Percentiles rank a stretch among this genome's conserved stretches.
phyloP scores from a whole-genome alignment of 2,113 vertebrate species.

The Oncorhynchus keta region DNA sequence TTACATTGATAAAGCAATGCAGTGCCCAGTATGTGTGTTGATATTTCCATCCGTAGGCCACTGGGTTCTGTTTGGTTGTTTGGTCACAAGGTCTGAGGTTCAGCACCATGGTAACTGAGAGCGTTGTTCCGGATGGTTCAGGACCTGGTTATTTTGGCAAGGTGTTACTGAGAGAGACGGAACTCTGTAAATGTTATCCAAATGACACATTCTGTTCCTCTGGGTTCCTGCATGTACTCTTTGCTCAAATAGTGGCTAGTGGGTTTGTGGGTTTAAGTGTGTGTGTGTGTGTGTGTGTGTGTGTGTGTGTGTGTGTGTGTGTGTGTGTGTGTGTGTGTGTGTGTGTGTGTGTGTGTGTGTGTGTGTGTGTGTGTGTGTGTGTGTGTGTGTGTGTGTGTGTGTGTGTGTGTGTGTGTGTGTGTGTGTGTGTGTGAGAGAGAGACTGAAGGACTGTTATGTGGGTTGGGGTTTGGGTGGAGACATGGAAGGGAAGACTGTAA shows the following conservation, averaged over 20 bases:
- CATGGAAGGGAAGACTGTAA: not conserved
- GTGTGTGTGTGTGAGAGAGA: not conserved
- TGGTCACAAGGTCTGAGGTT: not conserved
- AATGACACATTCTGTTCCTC: not conserved
- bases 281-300: not conserved
- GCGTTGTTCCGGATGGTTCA: not conserved
- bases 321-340: not conserved
- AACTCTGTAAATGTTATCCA: not conserved
- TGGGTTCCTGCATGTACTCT: not conserved
- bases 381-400: too few species aligned
- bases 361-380: not conserved
- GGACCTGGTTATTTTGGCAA: conserved; percentile 5
- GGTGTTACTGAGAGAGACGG: not conserved
- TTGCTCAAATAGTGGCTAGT: too few species aligned
- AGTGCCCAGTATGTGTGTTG: too few species aligned
- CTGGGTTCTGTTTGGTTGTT: not conserved
- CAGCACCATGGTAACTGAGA: not conserved
- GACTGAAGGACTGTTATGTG: not conserved
- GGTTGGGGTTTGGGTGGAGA: too few species aligned
- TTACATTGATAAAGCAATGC: too few species aligned
- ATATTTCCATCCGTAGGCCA: not conserved
- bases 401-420: too few species aligned
- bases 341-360: too few species aligned
- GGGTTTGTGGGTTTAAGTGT: not conserved
- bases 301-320: not conserved